Conservation (phyloP, 1,140 invertebrate species). For the Linepithema humile region DNA sequence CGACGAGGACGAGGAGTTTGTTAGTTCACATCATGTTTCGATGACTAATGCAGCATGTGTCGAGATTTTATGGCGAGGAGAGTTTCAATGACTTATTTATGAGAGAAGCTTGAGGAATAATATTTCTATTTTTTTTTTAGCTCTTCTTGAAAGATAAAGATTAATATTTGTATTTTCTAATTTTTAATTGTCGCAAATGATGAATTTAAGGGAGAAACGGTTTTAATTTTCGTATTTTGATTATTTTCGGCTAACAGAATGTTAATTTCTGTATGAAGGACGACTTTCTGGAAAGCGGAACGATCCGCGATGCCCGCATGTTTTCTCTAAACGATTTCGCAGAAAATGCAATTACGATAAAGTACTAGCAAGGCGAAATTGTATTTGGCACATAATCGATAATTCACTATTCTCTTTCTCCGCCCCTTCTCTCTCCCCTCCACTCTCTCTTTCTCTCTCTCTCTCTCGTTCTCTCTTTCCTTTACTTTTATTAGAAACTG, state of each 20-base stretch:
- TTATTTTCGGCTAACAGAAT: not conserved
- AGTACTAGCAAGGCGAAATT: slow-evolving; percentile 1
- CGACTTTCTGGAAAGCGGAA: not conserved
- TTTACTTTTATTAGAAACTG: not conserved
- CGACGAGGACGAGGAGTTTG: not conserved
- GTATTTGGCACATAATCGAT: slow-evolving; percentile 17
- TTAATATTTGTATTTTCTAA: slow-evolving; percentile 11
- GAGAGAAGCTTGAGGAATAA: not conserved
- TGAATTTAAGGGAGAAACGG: too few species aligned
- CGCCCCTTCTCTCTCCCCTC: too few species aligned
- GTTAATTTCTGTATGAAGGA: not conserved
- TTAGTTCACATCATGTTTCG: not conserved
- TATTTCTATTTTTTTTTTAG: not conserved
- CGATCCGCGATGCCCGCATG: slow-evolving; percentile 1
- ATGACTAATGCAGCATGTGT: not conserved
- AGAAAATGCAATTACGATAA: slow-evolving; percentile 1
- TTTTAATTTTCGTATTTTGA: slow-evolving; percentile 8
- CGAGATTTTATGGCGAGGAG: not conserved
- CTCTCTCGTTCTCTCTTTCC: slow-evolving; percentile 1
- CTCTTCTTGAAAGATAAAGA: not conserved
- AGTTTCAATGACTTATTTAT: slow-evolving; percentile 4
- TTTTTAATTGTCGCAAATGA: too few species aligned
- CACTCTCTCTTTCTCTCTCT: too few species aligned
- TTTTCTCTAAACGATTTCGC: not conserved
- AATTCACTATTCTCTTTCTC: slow-evolving; percentile 12